A percentile compares a stretch with the other conserved stretches of the same genome.
phyloP scores from a whole-genome alignment of 2,888 invertebrate species.

The Listrodromus nycthemerus region DNA sequence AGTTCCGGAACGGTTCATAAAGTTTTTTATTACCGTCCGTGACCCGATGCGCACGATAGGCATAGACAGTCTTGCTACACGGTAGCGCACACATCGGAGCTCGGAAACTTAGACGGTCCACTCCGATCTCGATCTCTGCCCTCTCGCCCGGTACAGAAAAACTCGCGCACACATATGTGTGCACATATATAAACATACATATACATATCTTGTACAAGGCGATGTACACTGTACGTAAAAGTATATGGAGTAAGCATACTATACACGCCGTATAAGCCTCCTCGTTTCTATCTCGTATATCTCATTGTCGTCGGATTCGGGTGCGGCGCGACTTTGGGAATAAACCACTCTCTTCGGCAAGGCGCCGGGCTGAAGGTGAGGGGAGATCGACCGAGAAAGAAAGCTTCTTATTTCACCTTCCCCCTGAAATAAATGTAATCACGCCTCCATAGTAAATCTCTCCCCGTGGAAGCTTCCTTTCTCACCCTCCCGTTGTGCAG shows the following conservation, averaged over 20 bases:
- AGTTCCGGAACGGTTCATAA: constrained; percentile 70
- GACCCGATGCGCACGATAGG: constrained; percentile 49
- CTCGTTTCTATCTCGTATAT: constrained; percentile 35
- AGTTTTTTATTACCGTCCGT: constrained; percentile 68
- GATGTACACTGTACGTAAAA: constrained; percentile 24
- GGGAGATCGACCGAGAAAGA: constrained; percentile 35
- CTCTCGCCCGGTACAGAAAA: constrained; percentile 14
- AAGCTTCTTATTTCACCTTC: constrained; percentile 22
- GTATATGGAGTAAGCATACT: constrained; percentile 17
- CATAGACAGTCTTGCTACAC: constrained; percentile 24
- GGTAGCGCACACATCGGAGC: constrained; percentile 43
- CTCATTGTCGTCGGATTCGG: constrained; percentile 59
- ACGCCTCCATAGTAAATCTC: constrained; percentile 64
- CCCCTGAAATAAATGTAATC: constrained; percentile 80
- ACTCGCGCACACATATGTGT: background rate
- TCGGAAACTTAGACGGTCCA: constrained; percentile 44
- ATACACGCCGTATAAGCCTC: constrained; percentile 32
- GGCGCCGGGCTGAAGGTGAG: constrained; percentile 68
- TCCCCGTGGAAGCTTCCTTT: constrained; percentile 21
- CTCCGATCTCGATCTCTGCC: constrained; percentile 51
- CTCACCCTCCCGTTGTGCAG: constrained; percentile 17
- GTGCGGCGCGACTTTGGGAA: constrained; percentile 66
- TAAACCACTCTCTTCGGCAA: constrained; percentile 70
- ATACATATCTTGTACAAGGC: constrained; percentile 12
- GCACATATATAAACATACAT: background rate